A percentile compares a stretch with the other conserved stretches of the same genome.
Evolutionary conservation across 1,140 invertebrate genomes (phyloP).

Genomic region (Drosophila pruinosa): DNA sequence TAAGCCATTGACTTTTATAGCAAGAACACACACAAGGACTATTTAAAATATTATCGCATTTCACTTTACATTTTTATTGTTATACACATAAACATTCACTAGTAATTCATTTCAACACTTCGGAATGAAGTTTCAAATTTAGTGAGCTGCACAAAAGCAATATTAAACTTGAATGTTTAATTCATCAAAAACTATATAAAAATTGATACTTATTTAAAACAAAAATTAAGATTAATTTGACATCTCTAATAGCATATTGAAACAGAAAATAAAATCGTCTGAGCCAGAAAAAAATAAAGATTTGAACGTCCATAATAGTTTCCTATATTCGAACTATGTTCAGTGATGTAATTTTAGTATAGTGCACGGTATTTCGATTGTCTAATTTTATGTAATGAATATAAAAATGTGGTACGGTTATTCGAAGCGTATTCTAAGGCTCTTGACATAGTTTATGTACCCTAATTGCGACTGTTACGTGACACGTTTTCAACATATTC

Average conservation of each 20-base stretch:
- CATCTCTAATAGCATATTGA: too few species aligned
- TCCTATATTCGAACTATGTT: too few species aligned
- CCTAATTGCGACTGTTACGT: neutral
- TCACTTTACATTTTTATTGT: constrained; percentile 25
- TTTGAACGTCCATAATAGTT: too few species aligned
- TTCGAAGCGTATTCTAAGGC: neutral
- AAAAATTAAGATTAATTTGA: too few species aligned
- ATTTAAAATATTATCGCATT: constrained; percentile 35
- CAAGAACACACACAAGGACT: neutral
- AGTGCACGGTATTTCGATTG: neutral
- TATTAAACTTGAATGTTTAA: too few species aligned
- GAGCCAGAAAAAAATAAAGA: too few species aligned
- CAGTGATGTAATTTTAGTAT: neutral
- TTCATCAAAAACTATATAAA: neutral
- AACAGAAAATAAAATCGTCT: too few species aligned
- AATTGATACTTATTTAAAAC: too few species aligned
- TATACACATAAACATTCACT: constrained; percentile 9
- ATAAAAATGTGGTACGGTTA: neutral
- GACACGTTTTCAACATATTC: neutral
- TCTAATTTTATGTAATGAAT: neutral
- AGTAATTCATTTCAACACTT: neutral
- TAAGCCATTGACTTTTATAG: neutral
- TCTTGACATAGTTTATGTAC: constrained; percentile 5
- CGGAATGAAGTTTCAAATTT: constrained; percentile 7
- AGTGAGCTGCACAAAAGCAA: neutral